These are phyloP conservation scores for Copidosoma floridanum DNA, from an alignment of 1,140 invertebrate species.

Conservation along the genomic window DNA sequence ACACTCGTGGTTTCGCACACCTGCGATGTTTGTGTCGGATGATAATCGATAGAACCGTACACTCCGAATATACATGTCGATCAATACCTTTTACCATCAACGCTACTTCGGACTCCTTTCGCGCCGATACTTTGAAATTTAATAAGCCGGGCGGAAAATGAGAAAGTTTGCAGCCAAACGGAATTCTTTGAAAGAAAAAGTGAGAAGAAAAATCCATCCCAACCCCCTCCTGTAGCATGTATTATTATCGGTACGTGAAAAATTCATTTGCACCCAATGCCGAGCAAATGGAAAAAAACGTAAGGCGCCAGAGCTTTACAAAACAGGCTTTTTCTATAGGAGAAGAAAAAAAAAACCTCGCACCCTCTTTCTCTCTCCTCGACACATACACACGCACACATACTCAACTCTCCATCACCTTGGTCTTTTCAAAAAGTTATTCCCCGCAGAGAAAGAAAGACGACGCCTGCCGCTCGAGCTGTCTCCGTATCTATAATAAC, in stretches of 20 bases:
- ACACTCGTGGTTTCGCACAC: no score
- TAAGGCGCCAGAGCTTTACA: neutral
- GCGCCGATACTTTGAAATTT: neutral
- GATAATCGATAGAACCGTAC: no score
- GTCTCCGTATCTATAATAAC: constrained; percentile 28
- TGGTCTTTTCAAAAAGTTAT: constrained; percentile 23
- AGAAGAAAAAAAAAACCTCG: constrained; percentile 9
- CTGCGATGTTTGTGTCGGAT: no score
- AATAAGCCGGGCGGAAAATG: neutral
- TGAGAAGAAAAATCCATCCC: no score
- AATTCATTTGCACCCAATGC: neutral
- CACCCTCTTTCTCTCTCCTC: constrained; percentile 5
- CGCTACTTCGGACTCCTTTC: neutral
- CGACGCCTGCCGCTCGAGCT: constrained; percentile 5
- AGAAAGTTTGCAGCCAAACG: neutral
- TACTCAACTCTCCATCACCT: neutral
- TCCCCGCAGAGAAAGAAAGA: constrained; percentile 11
- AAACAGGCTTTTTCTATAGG: constrained; percentile 11
- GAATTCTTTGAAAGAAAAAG: no score
- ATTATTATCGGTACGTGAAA: no score
- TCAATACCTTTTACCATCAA: neutral
- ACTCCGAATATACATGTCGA: no score
- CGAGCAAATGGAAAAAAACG: neutral
- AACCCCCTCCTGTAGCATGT: no score
- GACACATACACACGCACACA: no score